A percentile compares a stretch with the other conserved stretches of the same genome.
phyloP scores from a whole-genome alignment of 2,797 vertebrate species.

The Aphelocoma californica region DNA sequence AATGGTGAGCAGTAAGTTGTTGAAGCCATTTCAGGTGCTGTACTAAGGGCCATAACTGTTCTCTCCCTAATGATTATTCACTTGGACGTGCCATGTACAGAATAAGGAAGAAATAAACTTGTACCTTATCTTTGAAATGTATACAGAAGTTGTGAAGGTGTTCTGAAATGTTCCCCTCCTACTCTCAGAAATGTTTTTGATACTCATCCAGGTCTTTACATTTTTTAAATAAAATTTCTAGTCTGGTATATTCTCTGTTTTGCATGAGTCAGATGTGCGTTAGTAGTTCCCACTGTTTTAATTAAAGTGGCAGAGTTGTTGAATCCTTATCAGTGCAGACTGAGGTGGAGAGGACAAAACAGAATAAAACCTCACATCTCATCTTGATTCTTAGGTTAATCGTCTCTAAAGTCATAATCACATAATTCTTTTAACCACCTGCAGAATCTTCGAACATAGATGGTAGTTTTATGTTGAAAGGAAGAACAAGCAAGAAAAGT shows the following conservation, averaged over 20 bases:
- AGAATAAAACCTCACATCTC: constrained; percentile 5
- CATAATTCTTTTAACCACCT: neutral
- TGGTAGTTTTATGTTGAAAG: neutral
- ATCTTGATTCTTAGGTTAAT: neutral
- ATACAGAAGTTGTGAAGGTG: constrained; percentile 35
- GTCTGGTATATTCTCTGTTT: constrained; percentile 24
- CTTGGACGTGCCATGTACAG: neutral
- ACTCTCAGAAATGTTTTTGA: constrained; percentile 19
- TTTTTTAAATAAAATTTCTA: constrained; percentile 13
- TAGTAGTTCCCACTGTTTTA: constrained; percentile 48
- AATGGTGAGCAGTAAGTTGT: neutral
- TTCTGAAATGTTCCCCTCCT: constrained; percentile 30
- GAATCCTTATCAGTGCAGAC: constrained; percentile 1
- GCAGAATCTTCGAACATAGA: neutral
- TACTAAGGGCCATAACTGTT: neutral
- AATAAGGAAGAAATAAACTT: neutral
- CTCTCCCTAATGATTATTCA: neutral
- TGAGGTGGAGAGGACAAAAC: neutral
- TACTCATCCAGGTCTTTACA: constrained; percentile 17
- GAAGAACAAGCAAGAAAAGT: neutral
- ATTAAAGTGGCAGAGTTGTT: constrained; percentile 8
- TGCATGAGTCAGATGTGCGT: constrained; percentile 40
- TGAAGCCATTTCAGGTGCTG: neutral
- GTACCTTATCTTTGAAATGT: neutral
- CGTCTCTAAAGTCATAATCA: neutral